Evolutionary conservation across 2,113 vertebrate species (phyloP), one percentile per base, ranked within the genome.

Genomic region (Sclerurus mexicanus): DNA sequence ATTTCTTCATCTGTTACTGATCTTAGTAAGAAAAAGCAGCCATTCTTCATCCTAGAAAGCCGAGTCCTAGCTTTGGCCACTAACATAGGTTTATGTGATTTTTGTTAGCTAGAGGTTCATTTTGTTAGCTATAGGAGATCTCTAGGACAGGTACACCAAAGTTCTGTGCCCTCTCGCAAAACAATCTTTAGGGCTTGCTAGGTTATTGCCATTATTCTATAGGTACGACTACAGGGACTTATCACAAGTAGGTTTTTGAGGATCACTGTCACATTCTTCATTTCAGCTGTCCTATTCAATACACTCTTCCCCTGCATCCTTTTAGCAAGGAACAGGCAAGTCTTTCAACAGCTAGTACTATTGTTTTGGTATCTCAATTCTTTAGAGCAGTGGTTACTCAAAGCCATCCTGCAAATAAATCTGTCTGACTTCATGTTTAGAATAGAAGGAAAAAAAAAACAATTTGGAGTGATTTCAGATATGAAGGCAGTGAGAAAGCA

Each of bases 1-100:
- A 86, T 93, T 96, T 96, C 92, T 88, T 95, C 83, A 90, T 77
- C 88, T 97, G 86, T 81, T 94, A 75, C 64, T 68, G 86, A 92
- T 92, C 83, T 89, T 37, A 68, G 64, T 4, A 64, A 83, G 58
- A 69, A 86, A 92, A 92, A 49, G 47, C 59, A 92, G 55, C 37
- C 18, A 14, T 88, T 96, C 56, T 33, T 77, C 31, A 81, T 20
- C 60, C 68, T 73, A 46, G 68, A 94, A 90, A 75, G 44, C 23
- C 4, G 21, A 78, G 42, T 80, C 67, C 67, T 86, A 58, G 25
- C 23, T 78, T 52, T 39, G 62, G n/a, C 60, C 44, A 28, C 17
- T 68, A 67, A 35, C 2, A 1, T 37, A 53, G 22, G 18, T 39
- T 71, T 80, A 27, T 30, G 14, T 37, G n/a, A 49, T 35, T 94